Evolutionary conservation across 35 echinoderm and acorn worm species (phyloP).

Genomic region (Ophiothrix spiculata): DNA sequence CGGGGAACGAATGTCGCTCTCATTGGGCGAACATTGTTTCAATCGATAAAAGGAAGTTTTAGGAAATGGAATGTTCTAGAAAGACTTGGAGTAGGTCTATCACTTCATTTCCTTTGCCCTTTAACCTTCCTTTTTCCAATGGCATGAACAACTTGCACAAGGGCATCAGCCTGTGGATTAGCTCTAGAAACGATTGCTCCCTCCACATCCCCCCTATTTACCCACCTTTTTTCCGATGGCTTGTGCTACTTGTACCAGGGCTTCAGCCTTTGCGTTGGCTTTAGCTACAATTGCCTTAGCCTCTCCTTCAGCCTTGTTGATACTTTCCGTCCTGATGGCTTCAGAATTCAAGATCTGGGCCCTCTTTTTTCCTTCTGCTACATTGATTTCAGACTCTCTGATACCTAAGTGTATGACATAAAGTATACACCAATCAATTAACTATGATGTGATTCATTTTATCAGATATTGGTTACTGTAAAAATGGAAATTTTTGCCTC

Average conservation of each 20-base stretch:
- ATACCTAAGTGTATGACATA: constrained; percentile 53
- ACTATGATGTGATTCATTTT: not conserved
- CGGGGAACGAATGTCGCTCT: too few species aligned
- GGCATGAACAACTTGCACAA: constrained; percentile 57
- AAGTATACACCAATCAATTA: too few species aligned
- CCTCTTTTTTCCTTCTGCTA: constrained; percentile 93
- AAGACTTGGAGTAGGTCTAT: too few species aligned
- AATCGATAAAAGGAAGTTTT: too few species aligned
- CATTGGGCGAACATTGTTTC: too few species aligned
- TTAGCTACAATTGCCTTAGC: constrained; percentile 84
- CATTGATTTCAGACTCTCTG: constrained; percentile 92
- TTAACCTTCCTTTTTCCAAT: constrained; percentile 59
- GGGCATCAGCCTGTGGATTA: constrained; percentile 60
- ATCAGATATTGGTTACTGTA: not conserved
- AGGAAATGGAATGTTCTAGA: too few species aligned
- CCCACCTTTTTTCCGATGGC: constrained; percentile 70
- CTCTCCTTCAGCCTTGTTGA: constrained; percentile 88
- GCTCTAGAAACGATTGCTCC: constrained; percentile 84
- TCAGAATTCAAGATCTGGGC: constrained; percentile 86
- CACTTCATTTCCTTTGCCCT: too few species aligned
- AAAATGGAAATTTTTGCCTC: not conserved
- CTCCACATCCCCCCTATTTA: constrained; percentile 81
- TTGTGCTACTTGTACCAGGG: constrained; percentile 56
- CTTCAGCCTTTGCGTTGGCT: constrained; percentile 80
- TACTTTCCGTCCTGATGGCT: constrained; percentile 78